Evolutionary conservation across 2,888 invertebrate genomes (phyloP), one percentile per base, ranked within the genome.

Genomic region (Metellina segmentata): DNA sequence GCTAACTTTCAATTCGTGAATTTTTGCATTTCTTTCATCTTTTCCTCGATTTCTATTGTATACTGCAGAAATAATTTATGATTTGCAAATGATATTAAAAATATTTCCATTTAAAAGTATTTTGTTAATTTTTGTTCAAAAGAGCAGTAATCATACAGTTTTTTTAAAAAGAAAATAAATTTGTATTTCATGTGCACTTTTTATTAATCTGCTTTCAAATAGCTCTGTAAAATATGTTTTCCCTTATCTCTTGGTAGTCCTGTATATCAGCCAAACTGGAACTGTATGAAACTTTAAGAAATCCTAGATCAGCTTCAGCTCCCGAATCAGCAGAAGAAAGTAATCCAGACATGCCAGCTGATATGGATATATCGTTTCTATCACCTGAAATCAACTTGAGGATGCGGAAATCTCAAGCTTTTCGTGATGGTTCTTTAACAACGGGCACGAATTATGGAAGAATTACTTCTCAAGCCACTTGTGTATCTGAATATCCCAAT

Each of bases 211-310:
- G 7, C 16, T 70, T 70, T 0, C 13, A 34, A 52, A 16, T 19
- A 8, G 51, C n/a, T 77, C 49, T 77, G 0, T 49, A 13, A 77
- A 19, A 19, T 11, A 51, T 78, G 9, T 53, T 9, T 53, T 81
- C 7, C 20, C 20, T 16, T n/a, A 74, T 34, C 52, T 72, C 51
- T 34, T 79, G 78, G 71, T 20, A 87, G 87, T 16, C 87, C n/a
- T 87, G 87, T 34, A n/a, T 51, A 49, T 9, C 11, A 7, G 20
- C 72, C 74, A 83, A 74, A 20, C 20, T 74, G 51, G 48, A 11
- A 11, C 20, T 74, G 13, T 74, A 72, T 74, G 83, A 53, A 71
- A 71, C 20, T 7, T 13, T 34, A 19, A 74, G 48, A 49, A 49
- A 77, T 49, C 77, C 77, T 16, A 34, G n/a, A 2, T n/a, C 19